Percentiles rank a stretch among this genome's conserved stretches.
Conservation (phyloP, 2,113 vertebrate genomes). For the Ciconia stormi region DNA sequence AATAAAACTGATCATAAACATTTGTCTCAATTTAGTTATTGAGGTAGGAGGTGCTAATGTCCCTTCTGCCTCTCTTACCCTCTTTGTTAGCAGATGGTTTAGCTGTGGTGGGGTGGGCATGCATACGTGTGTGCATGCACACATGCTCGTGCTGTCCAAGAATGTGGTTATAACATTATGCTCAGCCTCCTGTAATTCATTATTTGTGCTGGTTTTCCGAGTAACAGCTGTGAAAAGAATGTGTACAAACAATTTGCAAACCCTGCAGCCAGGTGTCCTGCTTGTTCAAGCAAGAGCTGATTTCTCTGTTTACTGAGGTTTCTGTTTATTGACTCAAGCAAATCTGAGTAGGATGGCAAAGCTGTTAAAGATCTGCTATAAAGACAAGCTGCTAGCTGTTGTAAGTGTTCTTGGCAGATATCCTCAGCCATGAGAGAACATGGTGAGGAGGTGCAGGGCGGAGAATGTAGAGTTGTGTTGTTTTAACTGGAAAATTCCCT, state of each 20-base stretch:
- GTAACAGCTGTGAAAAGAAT: slow-evolving; percentile 40
- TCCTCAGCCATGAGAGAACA: neutral
- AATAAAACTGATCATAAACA: neutral
- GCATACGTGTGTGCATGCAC: neutral
- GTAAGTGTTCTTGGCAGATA: slow-evolving; percentile 53
- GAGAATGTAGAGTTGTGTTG: neutral
- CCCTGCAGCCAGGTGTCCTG: slow-evolving; percentile 43
- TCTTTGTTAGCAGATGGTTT: neutral
- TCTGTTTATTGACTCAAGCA: slow-evolving; percentile 45
- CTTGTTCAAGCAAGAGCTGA: neutral
- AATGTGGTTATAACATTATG: neutral
- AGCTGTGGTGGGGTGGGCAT: neutral
- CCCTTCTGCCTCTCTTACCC: neutral
- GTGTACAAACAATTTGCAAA: neutral
- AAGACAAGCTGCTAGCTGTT: slow-evolving; percentile 36
- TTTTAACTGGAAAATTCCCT: slow-evolving; percentile 51
- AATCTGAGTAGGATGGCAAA: slow-evolving; percentile 18
- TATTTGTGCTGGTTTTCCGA: neutral
- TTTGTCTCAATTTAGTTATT: neutral
- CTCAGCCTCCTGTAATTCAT: neutral
- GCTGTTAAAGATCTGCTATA: slow-evolving; percentile 19
- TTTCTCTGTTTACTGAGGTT: slow-evolving; percentile 5
- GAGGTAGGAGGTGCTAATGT: neutral
- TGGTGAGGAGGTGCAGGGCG: neutral
- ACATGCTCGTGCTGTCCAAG: neutral